Base-by-base conservation (phyloP, 2,113 vertebrate genomes). In the Elephantulus edwardii region DNA sequence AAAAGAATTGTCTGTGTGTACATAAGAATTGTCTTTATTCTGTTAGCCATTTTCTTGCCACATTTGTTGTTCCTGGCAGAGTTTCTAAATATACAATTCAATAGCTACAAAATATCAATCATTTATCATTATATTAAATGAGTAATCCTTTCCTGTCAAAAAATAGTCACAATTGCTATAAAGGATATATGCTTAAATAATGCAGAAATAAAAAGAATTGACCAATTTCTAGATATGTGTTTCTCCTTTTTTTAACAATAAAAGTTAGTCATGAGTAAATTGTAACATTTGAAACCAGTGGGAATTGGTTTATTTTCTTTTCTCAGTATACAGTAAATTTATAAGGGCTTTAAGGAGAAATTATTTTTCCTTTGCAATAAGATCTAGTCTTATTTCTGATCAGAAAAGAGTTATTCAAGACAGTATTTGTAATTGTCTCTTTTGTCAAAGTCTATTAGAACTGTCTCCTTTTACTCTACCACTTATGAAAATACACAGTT, bases 391-490 rank as follows among this genome's bases (percentile, higher is more conserved):
- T n/a, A 19, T 13, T 91, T 79, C 30, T 26, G 48, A 24, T 9
- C 22, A 89, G 60, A 54, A 66, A 40, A n/a, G 3, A 92, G 79
- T 88, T 62, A 85, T 81, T 93, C 24, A 60, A 88, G 44, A 40
- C 48, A 52, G 44, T 0, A 30, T 95, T 93, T 92, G 46, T 58
- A 81, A 54, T 2, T 77, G 20, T 74, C 60, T 79, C 42, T 14
- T 74, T 89, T 64, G 17, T 68, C 83, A 66, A 0, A 87, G 30
- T 1, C n/a, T 58, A 0, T 72, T 93, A 8, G 3, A 94, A 56
- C 40, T 87, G 74, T 92, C 52, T 75, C 76, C 22, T 83, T 95
- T 92, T 95, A 94, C 83, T 77, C 40, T 52, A 75, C 83, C 64
- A 24, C 77, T 90, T 28, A 84, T 89, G 44, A 91, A 80, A 52